Conservation (phyloP, 2,888 invertebrate species). For the Cloeon dipterum region DNA sequence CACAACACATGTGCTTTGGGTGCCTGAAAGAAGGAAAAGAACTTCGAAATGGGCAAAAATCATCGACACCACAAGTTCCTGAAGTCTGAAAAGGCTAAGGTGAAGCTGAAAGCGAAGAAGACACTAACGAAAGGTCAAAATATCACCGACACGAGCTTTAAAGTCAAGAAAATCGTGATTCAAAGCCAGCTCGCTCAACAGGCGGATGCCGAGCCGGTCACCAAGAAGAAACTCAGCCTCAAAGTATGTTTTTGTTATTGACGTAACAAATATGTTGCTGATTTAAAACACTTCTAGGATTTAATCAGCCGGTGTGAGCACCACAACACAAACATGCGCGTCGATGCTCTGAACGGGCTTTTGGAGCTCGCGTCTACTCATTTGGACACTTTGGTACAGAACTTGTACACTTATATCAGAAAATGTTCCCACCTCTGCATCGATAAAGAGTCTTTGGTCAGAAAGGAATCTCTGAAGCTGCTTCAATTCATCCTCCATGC, state of each 20-base stretch:
- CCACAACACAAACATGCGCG: slow-evolving; percentile 43
- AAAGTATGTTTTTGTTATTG: slow-evolving; percentile 21
- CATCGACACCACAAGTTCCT: slow-evolving; percentile 46
- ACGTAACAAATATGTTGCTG: slow-evolving; percentile 1
- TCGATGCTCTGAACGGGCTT: slow-evolving; percentile 29
- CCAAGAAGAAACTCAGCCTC: slow-evolving; percentile 40
- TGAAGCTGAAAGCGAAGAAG: slow-evolving; percentile 62
- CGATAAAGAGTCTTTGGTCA: slow-evolving; percentile 37
- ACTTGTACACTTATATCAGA: slow-evolving; percentile 43
- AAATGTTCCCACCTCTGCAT: slow-evolving; percentile 41
- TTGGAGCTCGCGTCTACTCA: slow-evolving; percentile 25
- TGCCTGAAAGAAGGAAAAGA: too few species aligned
- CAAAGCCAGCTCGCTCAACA: slow-evolving; percentile 42
- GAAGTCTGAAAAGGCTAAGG: slow-evolving; percentile 70
- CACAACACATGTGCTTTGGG: too few species aligned
- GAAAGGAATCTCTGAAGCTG: slow-evolving; percentile 23
- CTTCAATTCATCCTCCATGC: slow-evolving; percentile 15
- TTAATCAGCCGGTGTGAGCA: slow-evolving; percentile 42
- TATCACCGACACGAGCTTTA: slow-evolving; percentile 72
- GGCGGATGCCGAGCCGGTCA: slow-evolving; percentile 31
- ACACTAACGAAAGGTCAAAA: slow-evolving; percentile 64
- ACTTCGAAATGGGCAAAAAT: slow-evolving; percentile 31
- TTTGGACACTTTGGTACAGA: slow-evolving; percentile 24
- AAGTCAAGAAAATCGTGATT: slow-evolving; percentile 67
- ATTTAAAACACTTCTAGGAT: slow-evolving; percentile 4